Evolutionary conservation across 2,797 vertebrate species (phyloP), one percentile per base, ranked within the genome.

Genomic region (Paguma larvata): DNA sequence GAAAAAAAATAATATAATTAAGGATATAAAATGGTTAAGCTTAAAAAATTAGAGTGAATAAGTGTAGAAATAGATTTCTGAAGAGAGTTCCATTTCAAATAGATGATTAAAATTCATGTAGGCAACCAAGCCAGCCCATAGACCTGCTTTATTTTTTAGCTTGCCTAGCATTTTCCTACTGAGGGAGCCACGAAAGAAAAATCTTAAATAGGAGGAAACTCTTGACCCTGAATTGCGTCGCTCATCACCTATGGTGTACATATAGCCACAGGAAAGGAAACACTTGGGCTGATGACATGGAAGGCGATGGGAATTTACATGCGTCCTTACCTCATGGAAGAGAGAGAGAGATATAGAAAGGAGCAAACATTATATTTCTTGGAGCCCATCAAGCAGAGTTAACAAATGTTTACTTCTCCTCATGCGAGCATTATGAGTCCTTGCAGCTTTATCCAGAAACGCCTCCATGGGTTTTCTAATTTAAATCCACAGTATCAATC

Each of bases 401-500:
- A 78, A 56, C 7, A 53, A 63, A 13, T 46, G 53, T 97, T 87
- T 83, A 4, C 70, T 89, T 85, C 94, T 92, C 12, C 0, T 79
- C 92, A 34, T 62, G 44, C 79, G 10, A 0, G 79, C 87, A 67
- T 89, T 18, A 25, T 78, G 23, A 65, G 62, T 97, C 84, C 91
- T 95, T 93, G 48, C 7, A 77, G 1, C 53, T 19, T 91, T 89
- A 72, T 93, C 89, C 75, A 53, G 93, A 87, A 97, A 70, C 0
- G 11, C 19, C 51, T 90, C 97, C 51, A 0, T 79, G 51, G 77
- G 23, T 48, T 96, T 67, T 92, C 34, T 97, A n/a, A 65, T 88
- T 70, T 70, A 92, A 94, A 56, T 85, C 84, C 93, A 23, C 73
- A 85, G 14, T 34, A 92, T 95, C 80, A 68, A 97, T 88, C 78